Evolutionary conservation across 2,888 invertebrate genomes (phyloP).

Genomic region (Sarcophaga subvicina): DNA sequence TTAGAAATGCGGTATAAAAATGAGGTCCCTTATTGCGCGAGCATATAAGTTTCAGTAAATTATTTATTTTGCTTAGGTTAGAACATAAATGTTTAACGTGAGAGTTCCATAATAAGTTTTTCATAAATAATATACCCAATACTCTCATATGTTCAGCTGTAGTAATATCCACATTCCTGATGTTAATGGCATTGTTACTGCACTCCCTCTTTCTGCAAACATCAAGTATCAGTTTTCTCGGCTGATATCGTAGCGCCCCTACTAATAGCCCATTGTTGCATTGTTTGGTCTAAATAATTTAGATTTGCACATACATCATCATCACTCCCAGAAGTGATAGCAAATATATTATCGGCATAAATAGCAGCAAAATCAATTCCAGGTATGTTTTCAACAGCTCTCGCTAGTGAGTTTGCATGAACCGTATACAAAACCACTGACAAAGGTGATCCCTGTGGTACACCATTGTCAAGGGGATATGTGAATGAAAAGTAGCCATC

Average conservation of each 20-base stretch:
- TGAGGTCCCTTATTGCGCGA: conserved; percentile 24
- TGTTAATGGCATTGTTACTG: not conserved
- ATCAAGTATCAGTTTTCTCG: conserved; percentile 16
- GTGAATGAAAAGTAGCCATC: conserved; percentile 10
- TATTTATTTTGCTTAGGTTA: conserved; percentile 1
- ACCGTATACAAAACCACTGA: not conserved
- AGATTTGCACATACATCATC: not conserved
- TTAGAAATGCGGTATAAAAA: conserved; percentile 33
- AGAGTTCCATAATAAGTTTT: conserved; percentile 9
- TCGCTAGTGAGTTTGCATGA: not conserved
- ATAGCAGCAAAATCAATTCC: not conserved
- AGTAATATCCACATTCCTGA: not conserved
- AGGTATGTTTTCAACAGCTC: too few relatives aligned
- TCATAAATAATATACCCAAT: not conserved
- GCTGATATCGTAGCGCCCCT: too few relatives aligned
- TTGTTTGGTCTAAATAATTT: not conserved
- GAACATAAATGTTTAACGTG: not conserved
- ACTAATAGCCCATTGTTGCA: conserved; percentile 8
- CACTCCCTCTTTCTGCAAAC: conserved; percentile 32
- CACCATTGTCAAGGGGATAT: not conserved
- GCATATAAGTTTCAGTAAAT: conserved; percentile 24
- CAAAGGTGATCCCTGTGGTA: not conserved
- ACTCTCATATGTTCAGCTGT: conserved; percentile 2
- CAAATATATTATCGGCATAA: conserved; percentile 52
- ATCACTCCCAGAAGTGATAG: conserved; percentile 19